These are phyloP conservation scores for Pristiophorus japonicus DNA, from an alignment of 2,113 vertebrate species.

Conservation along the genomic window DNA sequence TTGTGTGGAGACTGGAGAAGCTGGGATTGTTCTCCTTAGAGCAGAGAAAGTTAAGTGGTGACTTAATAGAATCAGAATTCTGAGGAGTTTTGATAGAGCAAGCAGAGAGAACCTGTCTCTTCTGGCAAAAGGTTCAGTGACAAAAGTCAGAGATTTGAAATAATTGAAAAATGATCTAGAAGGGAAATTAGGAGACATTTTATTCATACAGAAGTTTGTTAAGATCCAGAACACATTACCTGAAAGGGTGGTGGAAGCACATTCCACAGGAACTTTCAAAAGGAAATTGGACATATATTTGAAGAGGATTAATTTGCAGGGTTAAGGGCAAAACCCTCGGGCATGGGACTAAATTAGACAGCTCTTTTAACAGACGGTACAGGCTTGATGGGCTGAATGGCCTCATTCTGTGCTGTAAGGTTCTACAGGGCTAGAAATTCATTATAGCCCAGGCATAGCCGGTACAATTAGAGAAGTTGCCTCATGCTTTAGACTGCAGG, in stretches of 20 bases:
- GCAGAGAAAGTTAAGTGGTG: too few species aligned
- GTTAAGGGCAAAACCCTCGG: background rate
- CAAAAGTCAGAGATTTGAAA: background rate
- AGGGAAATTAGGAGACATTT: background rate
- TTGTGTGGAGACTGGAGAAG: too few species aligned
- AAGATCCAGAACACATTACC: background rate
- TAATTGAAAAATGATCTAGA: background rate
- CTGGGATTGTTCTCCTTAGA: too few species aligned
- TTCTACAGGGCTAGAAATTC: too few species aligned
- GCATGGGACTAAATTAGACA: background rate
- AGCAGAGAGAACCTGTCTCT: too few species aligned
- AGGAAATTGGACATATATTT: background rate
- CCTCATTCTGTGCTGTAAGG: background rate
- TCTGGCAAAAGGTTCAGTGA: too few species aligned
- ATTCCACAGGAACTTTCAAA: background rate
- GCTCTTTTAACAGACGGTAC: background rate
- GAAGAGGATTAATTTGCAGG: background rate
- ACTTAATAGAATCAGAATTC: too few species aligned
- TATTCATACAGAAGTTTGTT: background rate
- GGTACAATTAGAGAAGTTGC: too few species aligned
- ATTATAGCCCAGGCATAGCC: too few species aligned
- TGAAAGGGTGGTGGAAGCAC: background rate
- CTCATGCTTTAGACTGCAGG: too few species aligned
- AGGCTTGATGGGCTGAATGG: background rate
- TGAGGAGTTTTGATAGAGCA: too few species aligned